A percentile compares a stretch with the other conserved stretches of the same genome.
Evolutionary conservation across 2,113 vertebrate genomes (phyloP).

Genomic region (Cavia aperea): DNA sequence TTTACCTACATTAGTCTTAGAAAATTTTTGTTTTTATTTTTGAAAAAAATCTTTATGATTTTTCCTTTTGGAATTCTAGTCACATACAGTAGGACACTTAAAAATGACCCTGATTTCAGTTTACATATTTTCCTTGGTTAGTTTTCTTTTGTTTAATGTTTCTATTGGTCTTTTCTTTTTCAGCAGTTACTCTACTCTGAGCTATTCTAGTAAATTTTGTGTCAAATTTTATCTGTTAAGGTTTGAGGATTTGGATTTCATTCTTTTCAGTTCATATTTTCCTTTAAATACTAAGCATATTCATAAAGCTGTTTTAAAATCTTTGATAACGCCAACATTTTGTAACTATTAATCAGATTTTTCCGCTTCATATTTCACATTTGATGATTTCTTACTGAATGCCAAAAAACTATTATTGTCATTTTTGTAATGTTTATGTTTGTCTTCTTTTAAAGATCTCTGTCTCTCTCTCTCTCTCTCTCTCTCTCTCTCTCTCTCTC

Average conservation of each 20-base stretch:
- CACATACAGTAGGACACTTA: neutral
- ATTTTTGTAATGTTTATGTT: neutral
- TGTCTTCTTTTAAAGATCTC: neutral
- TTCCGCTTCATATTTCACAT: neutral
- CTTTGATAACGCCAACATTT: neutral
- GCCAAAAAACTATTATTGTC: neutral
- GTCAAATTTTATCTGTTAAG: neutral
- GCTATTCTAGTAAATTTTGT: neutral
- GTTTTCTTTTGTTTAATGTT: constrained; percentile 8
- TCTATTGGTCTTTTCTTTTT: neutral
- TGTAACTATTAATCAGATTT: neutral
- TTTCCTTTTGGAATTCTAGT: neutral
- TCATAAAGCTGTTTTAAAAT: neutral
- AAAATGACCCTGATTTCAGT: neutral
- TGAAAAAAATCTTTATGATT: neutral
- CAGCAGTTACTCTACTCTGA: neutral
- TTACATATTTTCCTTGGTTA: neutral
- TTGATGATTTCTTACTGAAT: constrained; percentile 8
- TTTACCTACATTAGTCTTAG: constrained; percentile 6
- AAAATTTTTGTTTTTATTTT: constrained; percentile 21
- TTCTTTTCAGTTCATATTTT: neutral
- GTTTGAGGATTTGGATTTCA: neutral
- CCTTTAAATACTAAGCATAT: neutral
- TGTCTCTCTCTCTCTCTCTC: neutral
- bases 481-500: too few species aligned